A percentile compares a stretch with the other conserved stretches of the same genome.
Conservation (phyloP, 1,140 invertebrate species). For the Bombyx mori region ASM3026992v2 NC_085115.1:10512001-10512500, state of each 20-base stretch:
- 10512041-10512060: conserved; percentile 33
- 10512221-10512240: conserved; percentile 50
- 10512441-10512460: conserved; percentile 17
- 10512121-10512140: no score
- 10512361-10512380: conserved; percentile 45
- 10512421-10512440: conserved; percentile 42
- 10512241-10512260: conserved; percentile 34
- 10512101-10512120: no score
- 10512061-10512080: conserved; percentile 28
- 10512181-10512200: no score
- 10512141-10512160: no score
- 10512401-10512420: conserved; percentile 29
- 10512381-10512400: conserved; percentile 42
- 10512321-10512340: conserved; percentile 46
- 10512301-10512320: conserved; percentile 35
- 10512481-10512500: background rate
- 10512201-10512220: conserved; percentile 50
- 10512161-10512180: no score
- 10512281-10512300: conserved; percentile 54
- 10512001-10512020: conserved; percentile 49
- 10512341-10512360: conserved; percentile 45
- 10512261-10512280: conserved; percentile 45
- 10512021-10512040: conserved; percentile 36
- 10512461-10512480: conserved; percentile 3
- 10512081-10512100: background rate